phyloP scores from a whole-genome alignment of 2,797 vertebrate genomes.

The Scomberomorus guttatus region DNA sequence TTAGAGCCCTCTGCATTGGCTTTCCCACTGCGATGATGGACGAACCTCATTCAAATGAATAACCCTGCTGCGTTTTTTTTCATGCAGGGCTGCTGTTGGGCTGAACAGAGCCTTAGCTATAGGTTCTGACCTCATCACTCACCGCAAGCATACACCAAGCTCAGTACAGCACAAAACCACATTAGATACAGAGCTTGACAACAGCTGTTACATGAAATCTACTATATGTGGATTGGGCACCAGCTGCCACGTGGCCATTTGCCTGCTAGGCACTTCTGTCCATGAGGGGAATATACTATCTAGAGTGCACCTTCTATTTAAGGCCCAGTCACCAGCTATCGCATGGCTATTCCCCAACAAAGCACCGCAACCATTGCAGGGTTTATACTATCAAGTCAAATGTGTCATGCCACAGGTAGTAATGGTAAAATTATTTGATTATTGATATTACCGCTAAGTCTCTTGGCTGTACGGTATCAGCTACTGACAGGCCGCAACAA shows the following conservation, averaged over 20 bases:
- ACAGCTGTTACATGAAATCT: constrained; percentile 39
- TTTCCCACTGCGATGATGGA: too few species aligned
- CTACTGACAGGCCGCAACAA: too few species aligned
- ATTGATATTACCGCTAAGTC: too few species aligned
- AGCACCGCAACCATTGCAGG: background rate
- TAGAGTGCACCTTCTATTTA: constrained; percentile 2
- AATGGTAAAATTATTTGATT: too few species aligned
- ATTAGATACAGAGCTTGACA: constrained; percentile 25
- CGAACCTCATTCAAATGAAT: too few species aligned
- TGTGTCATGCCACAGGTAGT: background rate
- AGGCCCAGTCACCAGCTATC: background rate
- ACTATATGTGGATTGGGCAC: constrained; percentile 24
- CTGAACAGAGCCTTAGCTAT: background rate
- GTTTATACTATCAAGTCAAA: too few species aligned
- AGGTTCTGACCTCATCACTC: constrained; percentile 14
- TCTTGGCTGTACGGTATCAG: too few species aligned
- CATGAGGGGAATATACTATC: constrained; percentile 19
- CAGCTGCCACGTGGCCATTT: constrained; percentile 41
- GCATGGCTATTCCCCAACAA: background rate
- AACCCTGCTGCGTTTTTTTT: too few species aligned
- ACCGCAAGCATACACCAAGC: background rate
- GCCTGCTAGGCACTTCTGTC: constrained; percentile 15
- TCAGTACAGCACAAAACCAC: constrained; percentile 24
- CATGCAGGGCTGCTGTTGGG: too few species aligned
- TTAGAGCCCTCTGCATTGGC: too few species aligned